Evolutionary conservation across 2,888 invertebrate genomes (phyloP), one percentile per base, ranked within the genome.

Genomic region (Tinea pellionella): DNA sequence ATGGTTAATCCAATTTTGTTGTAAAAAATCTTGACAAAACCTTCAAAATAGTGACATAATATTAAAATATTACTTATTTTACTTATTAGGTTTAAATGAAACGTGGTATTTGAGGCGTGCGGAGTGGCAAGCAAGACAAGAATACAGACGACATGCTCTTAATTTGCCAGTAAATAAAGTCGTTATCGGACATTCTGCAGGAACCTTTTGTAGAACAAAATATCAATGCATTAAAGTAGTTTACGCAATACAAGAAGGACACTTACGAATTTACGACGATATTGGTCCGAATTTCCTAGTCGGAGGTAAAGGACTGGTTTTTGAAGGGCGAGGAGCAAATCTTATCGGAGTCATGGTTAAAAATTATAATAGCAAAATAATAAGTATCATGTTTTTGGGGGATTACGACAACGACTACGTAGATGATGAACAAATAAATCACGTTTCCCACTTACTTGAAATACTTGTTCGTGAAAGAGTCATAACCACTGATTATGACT

Each of bases 271-370:
- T 0, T 74, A 70, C 61, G 61, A 62, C 1, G 86, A 86, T 57
- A 84, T 86, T 41, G 81, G 75, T 0, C 79, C 84, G 0, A 86
- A 86, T 62, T 86, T 72, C 61, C 72, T 86, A 0, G 75, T 85
- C 2, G 72, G 77, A 9, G 80, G 79, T 0, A 71, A 75, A 4
- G 85, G 84, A 2, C 64, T 72, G 0, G 60, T 85, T 1, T 85
- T 85, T 61, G 85, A 85, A 68, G 86, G 84, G 0, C 67, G 79
- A 64, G 85, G 85, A 0, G 78, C 79, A 0, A 84, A 84, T 62
- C 67, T 79, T 0, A 59, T 72, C 6, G 76, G 77, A 0, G 79
- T 70, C 0, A 78, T 83, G 79, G 70, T 77, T 4, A 63, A 61
- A 1, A 64, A 65, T 0, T 78, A 73, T 74, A 84, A 85, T 61